Percentiles rank a stretch among this genome's conserved stretches.
Conservation (phyloP, 2,113 vertebrate genomes). For the Poeciliopsis retropinna region DNA sequence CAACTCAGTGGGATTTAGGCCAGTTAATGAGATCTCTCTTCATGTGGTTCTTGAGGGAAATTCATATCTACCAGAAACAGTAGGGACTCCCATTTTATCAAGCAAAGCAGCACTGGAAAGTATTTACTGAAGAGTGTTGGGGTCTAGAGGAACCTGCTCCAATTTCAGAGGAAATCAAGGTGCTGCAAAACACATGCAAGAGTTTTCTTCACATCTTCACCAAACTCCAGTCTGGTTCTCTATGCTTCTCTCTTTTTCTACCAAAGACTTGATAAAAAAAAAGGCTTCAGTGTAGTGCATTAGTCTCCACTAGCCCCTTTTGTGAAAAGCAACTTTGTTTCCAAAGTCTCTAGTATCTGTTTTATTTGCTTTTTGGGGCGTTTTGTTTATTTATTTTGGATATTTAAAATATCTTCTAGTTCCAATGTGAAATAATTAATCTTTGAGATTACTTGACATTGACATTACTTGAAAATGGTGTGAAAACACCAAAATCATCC, state of each 20-base stretch:
- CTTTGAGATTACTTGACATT: too few relatives aligned
- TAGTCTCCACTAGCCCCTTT: too few relatives aligned
- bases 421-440: too few relatives aligned
- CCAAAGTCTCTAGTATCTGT: too few relatives aligned
- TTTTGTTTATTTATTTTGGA: too few relatives aligned
- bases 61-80: conserved; percentile 46
- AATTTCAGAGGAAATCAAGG: conserved; percentile 54
- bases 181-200: conserved; percentile 24
- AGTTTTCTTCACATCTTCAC: not conserved
- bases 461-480: too few relatives aligned
- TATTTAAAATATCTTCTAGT: too few relatives aligned
- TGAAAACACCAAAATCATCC: too few relatives aligned
- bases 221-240: not conserved
- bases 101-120: conserved; percentile 41
- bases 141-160: conserved; percentile 50
- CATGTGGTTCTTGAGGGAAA: conserved; percentile 54
- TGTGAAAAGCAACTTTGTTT: too few relatives aligned
- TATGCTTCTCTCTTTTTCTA: not conserved
- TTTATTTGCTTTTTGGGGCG: too few relatives aligned
- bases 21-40: conserved; percentile 57
- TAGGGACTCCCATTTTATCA: conserved; percentile 46
- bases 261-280: too few relatives aligned
- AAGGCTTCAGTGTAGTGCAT: too few relatives aligned
- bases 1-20: conserved; percentile 28
- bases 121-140: conserved; percentile 37